phyloP scores from a whole-genome alignment of 1,140 invertebrate species.

The Myzus persicae region DNA sequence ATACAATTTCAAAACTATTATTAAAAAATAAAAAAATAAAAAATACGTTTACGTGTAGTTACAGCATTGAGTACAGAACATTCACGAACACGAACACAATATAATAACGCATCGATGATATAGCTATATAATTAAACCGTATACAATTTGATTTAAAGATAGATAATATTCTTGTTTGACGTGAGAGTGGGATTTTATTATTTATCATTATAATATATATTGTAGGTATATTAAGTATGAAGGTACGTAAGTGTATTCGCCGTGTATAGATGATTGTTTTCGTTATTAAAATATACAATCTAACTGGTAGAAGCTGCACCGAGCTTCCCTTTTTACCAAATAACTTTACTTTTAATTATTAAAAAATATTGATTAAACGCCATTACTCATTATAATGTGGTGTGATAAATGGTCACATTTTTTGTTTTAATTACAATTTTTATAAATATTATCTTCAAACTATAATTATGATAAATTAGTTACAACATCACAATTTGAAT shows the following conservation, averaged over 20 bases:
- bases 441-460: neutral
- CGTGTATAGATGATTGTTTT: neutral
- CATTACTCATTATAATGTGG: neutral
- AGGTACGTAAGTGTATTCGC: neutral
- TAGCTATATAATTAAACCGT: slow-evolving; percentile 37
- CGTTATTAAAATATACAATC: neutral
- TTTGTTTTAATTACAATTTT: slow-evolving; percentile 37
- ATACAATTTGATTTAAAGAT: slow-evolving; percentile 25
- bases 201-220: slow-evolving; percentile 13
- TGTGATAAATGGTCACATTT: slow-evolving; percentile 13
- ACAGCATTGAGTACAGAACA: neutral
- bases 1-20: neutral
- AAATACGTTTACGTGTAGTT: neutral
- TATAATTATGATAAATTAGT: neutral
- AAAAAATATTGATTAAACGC: slow-evolving; percentile 45
- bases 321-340: neutral
- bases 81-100: neutral
- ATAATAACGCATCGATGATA: neutral
- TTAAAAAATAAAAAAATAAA: neutral
- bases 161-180: slow-evolving; percentile 40
- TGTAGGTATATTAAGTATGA: neutral
- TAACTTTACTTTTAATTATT: slow-evolving; percentile 43
- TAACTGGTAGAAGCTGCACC: neutral
- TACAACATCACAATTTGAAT: neutral
- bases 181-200: neutral